Base-by-base conservation (phyloP, 1,140 invertebrate genomes). In the Bursaphelenchus mucronatus region DNA sequence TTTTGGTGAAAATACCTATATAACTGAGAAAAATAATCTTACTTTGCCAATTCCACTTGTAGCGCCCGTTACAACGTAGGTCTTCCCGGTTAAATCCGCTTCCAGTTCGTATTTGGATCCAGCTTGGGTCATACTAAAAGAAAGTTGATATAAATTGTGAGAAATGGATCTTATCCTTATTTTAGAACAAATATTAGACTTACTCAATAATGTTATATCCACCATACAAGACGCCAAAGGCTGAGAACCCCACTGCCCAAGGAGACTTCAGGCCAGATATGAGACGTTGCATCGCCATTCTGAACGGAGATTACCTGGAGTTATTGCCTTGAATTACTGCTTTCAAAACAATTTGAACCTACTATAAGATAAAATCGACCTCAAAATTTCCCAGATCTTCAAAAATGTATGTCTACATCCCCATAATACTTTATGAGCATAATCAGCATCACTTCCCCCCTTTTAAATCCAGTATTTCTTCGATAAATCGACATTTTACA, bases 1-100 rank as follows among this genome's bases (percentile, higher is more conserved):
- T 45, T 11, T n/a, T n/a, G 11, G 7, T 44, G 11, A 59, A 44
- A 40, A 59, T n/a, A 30, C 30, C 30, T 30, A 30, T n/a, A n/a
- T 41, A 64, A 66, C 57, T 66, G 47, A 51, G 49, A 66, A 65
- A 17, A 55, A 40, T n/a, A 66, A 45, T 21, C 15, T 13, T 17
- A 73, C 74, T 52, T 74, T 62, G 41, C 78, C 78, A 56, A 79
- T 79, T 21, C 78, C 78, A 13, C 68, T 71, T 8, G 76, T 79
- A 6, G 77, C 77, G 3, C 78, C 78, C 9, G 78, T 79, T 8
- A 79, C 76, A 43, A 79, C 76, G 59, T 80, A 79, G 6, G 77
- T 79, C 53, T 81, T 81, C 0, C 77, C 79, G 2, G 54, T 59
- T 8, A 79, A 61, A 63, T 79, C 79, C 19, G 63, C 73, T n/a